These are phyloP conservation scores for Sarcophaga carnaria DNA, from an alignment of 2,888 invertebrate genomes.

Conservation along the genomic window DNA sequence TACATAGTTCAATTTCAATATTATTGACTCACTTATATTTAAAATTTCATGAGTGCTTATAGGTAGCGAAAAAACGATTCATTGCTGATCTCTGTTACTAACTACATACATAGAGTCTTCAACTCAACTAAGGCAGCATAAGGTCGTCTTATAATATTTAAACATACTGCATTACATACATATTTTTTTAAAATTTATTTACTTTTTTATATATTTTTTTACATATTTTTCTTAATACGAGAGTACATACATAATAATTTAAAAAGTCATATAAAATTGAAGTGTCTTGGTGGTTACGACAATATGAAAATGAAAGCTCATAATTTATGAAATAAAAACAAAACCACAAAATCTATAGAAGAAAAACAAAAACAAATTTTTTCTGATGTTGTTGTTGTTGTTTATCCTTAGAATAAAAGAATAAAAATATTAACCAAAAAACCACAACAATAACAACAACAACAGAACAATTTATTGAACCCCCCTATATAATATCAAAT, in stretches of 20 bases:
- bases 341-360: conserved; percentile 57
- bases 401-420: conserved; percentile 22
- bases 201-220: not conserved
- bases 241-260: not conserved
- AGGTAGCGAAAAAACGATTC: no score
- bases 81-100: no score
- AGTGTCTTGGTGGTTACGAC: conserved; percentile 6
- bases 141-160: not conserved
- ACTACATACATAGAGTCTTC: not conserved
- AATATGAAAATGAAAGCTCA: conserved; percentile 65
- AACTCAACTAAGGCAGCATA: not conserved
- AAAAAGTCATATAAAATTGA: conserved; percentile 34
- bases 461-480: conserved; percentile 50
- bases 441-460: conserved; percentile 59
- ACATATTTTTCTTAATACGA: not conserved
- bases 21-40: no score
- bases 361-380: conserved; percentile 6
- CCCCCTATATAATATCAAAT: conserved; percentile 23
- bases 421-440: conserved; percentile 51
- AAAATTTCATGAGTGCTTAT: no score
- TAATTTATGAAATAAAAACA: conserved; percentile 30
- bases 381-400: not conserved
- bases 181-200: not conserved
- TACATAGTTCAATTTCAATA: no score
- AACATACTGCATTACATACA: not conserved